Conservation (phyloP, 2,797 vertebrate species). For the Channa striata region DNA sequence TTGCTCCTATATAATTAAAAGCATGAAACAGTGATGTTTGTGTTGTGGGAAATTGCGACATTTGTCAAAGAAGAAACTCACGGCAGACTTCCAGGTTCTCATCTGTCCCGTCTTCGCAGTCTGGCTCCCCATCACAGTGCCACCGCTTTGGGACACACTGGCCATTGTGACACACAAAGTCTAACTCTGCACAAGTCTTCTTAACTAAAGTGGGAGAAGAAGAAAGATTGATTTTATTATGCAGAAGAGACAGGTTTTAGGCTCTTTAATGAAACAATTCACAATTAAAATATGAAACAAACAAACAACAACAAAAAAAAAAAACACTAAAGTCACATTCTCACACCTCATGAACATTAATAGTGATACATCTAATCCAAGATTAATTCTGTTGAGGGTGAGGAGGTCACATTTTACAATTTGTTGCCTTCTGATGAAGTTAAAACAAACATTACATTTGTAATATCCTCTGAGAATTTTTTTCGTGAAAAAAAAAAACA, state of each 20-base stretch:
- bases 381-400: too few species aligned
- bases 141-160: conserved; percentile 95
- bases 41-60: background rate
- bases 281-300: background rate
- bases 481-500: too few species aligned
- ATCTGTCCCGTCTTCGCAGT: conserved; percentile 96
- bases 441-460: too few species aligned
- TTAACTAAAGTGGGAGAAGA: conserved; percentile 81
- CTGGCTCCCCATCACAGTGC: conserved; percentile 96
- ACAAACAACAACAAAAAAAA: too few species aligned
- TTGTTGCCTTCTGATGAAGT: too few species aligned
- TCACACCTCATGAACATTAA: too few species aligned
- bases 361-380: too few species aligned
- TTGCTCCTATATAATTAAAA: too few species aligned
- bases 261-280: conserved; percentile 15
- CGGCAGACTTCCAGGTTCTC: conserved; percentile 93
- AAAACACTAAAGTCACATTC: too few species aligned
- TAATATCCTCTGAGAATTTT: too few species aligned
- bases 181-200: conserved; percentile 90
- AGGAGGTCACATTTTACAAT: too few species aligned
- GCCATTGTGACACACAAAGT: conserved; percentile 94
- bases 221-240: background rate
- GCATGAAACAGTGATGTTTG: background rate
- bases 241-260: background rate
- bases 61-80: conserved; percentile 78